Percentiles rank a stretch among this genome's conserved stretches.
These are phyloP conservation scores for Ischnura elegans DNA, from an alignment of 2,888 invertebrate species.

Conservation along the genomic window DNA sequence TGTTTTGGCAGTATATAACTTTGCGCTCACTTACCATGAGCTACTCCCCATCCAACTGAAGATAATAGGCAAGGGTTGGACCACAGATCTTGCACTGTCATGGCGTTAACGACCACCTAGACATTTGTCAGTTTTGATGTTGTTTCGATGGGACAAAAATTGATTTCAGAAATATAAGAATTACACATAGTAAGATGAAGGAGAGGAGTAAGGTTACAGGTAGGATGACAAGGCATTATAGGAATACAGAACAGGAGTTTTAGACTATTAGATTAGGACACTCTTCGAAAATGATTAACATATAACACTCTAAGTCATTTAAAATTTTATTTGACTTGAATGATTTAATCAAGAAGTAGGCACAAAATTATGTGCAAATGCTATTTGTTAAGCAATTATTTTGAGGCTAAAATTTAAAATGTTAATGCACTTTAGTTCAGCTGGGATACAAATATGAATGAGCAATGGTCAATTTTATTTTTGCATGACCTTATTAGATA, in stretches of 20 bases:
- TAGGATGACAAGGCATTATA: neutral
- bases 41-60: conserved; percentile 57
- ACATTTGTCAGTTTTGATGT: conserved; percentile 57
- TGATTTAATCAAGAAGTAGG: neutral
- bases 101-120: conserved; percentile 61
- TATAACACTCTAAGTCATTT: neutral
- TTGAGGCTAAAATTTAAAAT: conserved; percentile 20
- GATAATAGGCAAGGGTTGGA: conserved; percentile 64
- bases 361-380: conserved; percentile 17
- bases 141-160: conserved; percentile 62
- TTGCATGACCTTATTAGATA: conserved; percentile 39
- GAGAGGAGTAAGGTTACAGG: conserved; percentile 18
- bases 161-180: conserved; percentile 53
- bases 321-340: neutral
- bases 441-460: conserved; percentile 31
- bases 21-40: conserved; percentile 58
- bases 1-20: neutral
- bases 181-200: conserved; percentile 23
- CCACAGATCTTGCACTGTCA: conserved; percentile 62
- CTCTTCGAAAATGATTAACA: conserved; percentile 7
- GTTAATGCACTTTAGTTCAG: conserved; percentile 57
- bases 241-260: neutral
- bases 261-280: neutral
- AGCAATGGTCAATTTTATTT: conserved; percentile 22
- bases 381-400: conserved; percentile 51